phyloP scores from a whole-genome alignment of 2,888 invertebrate species.

The Drosophila planitibia region DNA sequence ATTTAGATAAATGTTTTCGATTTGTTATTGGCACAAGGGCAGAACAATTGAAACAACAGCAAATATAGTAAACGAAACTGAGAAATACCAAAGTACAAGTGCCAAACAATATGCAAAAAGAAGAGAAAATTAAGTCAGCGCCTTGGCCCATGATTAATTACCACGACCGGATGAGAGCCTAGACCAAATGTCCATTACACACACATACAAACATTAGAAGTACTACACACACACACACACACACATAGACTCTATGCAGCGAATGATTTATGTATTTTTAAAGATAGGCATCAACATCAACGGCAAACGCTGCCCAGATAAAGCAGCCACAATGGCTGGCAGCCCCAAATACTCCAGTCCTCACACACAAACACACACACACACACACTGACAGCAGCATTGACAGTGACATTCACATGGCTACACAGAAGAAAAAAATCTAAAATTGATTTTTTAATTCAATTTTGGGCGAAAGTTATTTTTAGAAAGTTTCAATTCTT shows the following conservation, averaged over 20 bases:
- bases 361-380: background rate
- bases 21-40: constrained; percentile 11
- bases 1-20: background rate
- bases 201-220: background rate
- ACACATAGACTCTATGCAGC: constrained; percentile 14
- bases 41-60: constrained; percentile 19
- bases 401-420: constrained; percentile 27
- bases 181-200: constrained; percentile 46
- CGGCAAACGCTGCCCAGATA: constrained; percentile 73
- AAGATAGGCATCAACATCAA: constrained; percentile 80
- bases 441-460: background rate
- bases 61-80: background rate
- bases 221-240: background rate
- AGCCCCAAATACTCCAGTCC: constrained; percentile 23
- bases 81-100: constrained; percentile 14
- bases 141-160: constrained; percentile 76
- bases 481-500: background rate
- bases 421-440: constrained; percentile 3
- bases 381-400: constrained; percentile 14
- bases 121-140: constrained; percentile 74
- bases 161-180: constrained; percentile 48
- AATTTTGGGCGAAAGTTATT: background rate
- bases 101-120: constrained; percentile 54
- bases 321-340: constrained; percentile 64
- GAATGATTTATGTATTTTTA: constrained; percentile 77